These are phyloP conservation scores for Venustoraphidia nigricollis DNA, from an alignment of 2,888 invertebrate species.

Conservation along the genomic window DNA sequence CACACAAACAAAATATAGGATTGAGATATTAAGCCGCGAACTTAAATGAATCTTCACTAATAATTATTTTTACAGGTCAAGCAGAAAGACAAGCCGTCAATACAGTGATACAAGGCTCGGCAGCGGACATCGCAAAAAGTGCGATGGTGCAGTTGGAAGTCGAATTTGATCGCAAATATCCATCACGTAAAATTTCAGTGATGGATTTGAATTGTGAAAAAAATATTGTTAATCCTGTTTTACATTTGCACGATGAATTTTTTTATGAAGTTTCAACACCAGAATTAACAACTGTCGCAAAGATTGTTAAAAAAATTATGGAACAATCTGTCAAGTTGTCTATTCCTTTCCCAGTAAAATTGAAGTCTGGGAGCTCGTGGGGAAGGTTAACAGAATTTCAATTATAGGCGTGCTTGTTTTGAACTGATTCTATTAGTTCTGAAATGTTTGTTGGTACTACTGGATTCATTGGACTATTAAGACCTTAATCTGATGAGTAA, in stretches of 20 bases:
- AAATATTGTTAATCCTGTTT: conserved; percentile 47
- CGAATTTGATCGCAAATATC: conserved; percentile 31
- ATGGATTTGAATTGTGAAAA: conserved; percentile 5
- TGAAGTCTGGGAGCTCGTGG: conserved; percentile 73
- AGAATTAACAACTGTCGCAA: conserved; percentile 38
- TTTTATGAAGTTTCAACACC: conserved; percentile 69
- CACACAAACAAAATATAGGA: background rate
- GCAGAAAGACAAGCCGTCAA: conserved; percentile 95
- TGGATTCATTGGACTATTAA: no score
- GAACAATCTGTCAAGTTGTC: conserved; percentile 54
- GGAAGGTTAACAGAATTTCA: conserved; percentile 35
- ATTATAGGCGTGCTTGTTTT: conserved; percentile 10
- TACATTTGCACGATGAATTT: conserved; percentile 94
- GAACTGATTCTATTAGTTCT: no score
- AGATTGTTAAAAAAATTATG: conserved; percentile 61
- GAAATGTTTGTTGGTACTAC: no score
- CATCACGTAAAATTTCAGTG: conserved; percentile 10
- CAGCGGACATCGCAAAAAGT: conserved; percentile 86
- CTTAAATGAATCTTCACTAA: no score
- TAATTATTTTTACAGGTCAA: conserved; percentile 37
- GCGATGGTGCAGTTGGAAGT: conserved; percentile 72
- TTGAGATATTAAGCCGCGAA: background rate
- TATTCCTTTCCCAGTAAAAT: conserved; percentile 77
- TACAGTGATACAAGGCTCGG: conserved; percentile 90
- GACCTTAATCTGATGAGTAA: no score